Evolutionary conservation across 92 coral and sea anemone species (phyloP).

Genomic region (Micromussa lordhowensis): DNA sequence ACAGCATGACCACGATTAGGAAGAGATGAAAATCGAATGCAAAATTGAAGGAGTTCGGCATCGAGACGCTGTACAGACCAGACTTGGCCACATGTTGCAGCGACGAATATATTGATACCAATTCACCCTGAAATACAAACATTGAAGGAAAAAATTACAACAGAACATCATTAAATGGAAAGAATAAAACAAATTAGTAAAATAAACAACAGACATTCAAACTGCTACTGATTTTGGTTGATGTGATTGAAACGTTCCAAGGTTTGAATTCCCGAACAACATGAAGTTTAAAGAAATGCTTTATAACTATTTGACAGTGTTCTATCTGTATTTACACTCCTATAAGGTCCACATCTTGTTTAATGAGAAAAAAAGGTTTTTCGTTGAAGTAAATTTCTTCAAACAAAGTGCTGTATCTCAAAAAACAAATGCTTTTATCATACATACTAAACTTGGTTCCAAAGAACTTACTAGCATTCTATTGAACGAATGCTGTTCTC

Average conservation of each 20-base stretch:
- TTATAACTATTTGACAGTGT: too few species aligned
- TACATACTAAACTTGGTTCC: not conserved
- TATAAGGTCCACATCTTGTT: too few species aligned
- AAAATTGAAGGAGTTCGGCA: conserved; percentile 84
- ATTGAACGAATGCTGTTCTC: too few species aligned
- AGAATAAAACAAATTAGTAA: too few species aligned
- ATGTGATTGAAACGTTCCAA: too few species aligned
- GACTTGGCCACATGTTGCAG: conserved; percentile 75
- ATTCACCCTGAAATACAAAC: conserved; percentile 74
- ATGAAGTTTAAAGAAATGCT: too few species aligned
- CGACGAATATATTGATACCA: conserved; percentile 79
- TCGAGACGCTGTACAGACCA: conserved; percentile 76
- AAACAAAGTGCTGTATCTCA: not conserved
- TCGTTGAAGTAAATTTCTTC: not conserved
- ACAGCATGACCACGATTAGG: conserved; percentile 71
- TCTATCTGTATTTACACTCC: too few species aligned
- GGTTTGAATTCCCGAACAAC: too few species aligned
- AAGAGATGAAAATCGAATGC: conserved; percentile 78
- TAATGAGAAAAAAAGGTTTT: too few species aligned
- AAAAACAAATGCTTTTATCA: too few species aligned
- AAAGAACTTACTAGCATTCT: not conserved
- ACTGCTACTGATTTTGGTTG: too few species aligned
- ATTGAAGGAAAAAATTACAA: not conserved
- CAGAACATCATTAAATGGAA: not conserved
- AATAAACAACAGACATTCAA: too few species aligned